Base-by-base conservation (phyloP, 2,797 vertebrate species). In the Macropus fuliginosus region DNA sequence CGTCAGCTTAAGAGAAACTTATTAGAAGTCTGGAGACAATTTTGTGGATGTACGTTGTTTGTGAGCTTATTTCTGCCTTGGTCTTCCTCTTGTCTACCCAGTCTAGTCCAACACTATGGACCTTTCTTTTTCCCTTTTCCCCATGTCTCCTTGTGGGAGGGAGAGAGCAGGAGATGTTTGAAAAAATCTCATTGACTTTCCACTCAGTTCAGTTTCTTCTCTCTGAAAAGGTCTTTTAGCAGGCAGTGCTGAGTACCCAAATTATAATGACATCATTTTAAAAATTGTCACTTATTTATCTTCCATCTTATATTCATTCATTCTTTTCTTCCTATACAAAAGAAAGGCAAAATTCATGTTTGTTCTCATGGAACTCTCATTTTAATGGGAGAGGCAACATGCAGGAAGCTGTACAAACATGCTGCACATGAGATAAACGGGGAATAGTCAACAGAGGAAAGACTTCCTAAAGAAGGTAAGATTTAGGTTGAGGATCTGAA, bases 101-200 rank as follows among this genome's bases (percentile, higher is more conserved):
- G 6, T 21, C 5, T 40, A 74, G 18, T 40, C 6, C n/a, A 40
- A 40, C n/a, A 16, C 66, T 40, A 21, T 74, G 66, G 18, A 74
- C 6, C 18, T 74, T 18, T 18, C n/a, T 1, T 40, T 40, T 21
- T 3, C n/a, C n/a, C n/a, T 31, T 74, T 6, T 40, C 5, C 2
- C 16, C 1, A 6, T 2, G n/a, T 16, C 1, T n/a, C n/a, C n/a
- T n/a, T 66, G 5, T 5, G 1, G 59, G 12, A 62, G 1, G 34
- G 16, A 66, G 5, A n/a, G 34, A 66, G 34, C 4, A 66, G 31
- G 13, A 62, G 14, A n/a, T 66, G 12, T 66, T 66, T n/a, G 34
- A 66, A 66, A 66, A 66, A n/a, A 16, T n/a, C 4, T 66, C 62
- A 66, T 11, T 66, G 34, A n/a, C 34, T n/a, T 66, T 66, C 50